These are phyloP conservation scores for Nebria brevicollis DNA, from an alignment of 2,888 invertebrate species.

Conservation along the genomic window DNA sequence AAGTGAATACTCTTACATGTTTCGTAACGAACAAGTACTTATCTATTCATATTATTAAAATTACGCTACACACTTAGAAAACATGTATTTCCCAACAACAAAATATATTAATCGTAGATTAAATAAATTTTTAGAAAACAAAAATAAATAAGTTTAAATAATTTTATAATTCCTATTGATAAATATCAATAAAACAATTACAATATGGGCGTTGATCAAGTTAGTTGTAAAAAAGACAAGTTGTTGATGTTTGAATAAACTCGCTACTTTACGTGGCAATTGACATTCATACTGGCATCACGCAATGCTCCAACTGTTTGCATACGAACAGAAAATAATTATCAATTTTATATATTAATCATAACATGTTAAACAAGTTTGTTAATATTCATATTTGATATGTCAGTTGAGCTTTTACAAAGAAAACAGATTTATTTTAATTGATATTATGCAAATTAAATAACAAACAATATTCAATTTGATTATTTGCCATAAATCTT, in stretches of 20 bases:
- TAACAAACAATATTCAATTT: neutral
- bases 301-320: neutral
- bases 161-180: no score
- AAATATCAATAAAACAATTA: no score
- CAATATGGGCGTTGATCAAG: no score
- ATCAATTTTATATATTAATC: neutral
- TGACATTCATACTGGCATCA: neutral
- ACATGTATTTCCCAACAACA: no score
- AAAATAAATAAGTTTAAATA: no score
- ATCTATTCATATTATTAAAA: no score
- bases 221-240: no score
- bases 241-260: no score
- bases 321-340: neutral
- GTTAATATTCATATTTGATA: neutral
- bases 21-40: neutral
- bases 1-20: neutral
- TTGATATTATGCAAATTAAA: neutral
- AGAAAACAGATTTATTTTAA: neutral
- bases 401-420: neutral
- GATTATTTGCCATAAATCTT: neutral
- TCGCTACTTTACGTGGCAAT: neutral
- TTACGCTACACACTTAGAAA: no score
- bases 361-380: constrained; percentile 1
- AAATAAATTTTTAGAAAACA: no score
- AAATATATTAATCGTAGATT: no score